Evolutionary conservation across 1,140 invertebrate species (phyloP), one percentile per base, ranked within the genome.

Genomic region (Teleogryllus occipitalis): DNA sequence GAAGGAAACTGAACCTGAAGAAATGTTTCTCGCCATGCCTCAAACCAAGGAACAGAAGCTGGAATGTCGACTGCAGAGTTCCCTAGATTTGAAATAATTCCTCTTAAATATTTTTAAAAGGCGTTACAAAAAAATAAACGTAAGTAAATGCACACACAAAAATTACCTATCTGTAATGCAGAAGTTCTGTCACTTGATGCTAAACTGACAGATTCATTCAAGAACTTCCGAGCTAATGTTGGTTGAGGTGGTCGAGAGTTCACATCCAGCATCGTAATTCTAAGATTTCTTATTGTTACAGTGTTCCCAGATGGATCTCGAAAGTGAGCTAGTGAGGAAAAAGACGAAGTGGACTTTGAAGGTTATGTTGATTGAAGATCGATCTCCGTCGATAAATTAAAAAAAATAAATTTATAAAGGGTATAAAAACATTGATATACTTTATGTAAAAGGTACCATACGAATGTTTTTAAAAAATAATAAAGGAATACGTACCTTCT

Each of bases 21-120:
- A 87, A 98, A 98, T 47, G 92, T 94, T 83, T 97, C 95, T 84
- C 96, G 90, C 95, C 96, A 99, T n/a, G 92, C 89, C 85, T 98
- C 96, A 88, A 95, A 98, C 97, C 97, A 99, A n/a, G 96, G 94
- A 48, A 95, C 93, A 7, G 91, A 88, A 39, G 90, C 89, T 82
- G 94, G 94, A 79, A 95, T 87, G 82, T 93, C 89, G 74, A 93
- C 84, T 47, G n/a, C 80, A 77, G 75, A n/a, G 47, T 80, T 79
- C 75, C 81, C 82, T 82, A 80, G 21, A 78, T n/a, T n/a, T n/a
- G n/a, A n/a, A n/a, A n/a, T n/a, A n/a, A n/a, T n/a, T n/a, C n/a
- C 22, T 47, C 7, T 18, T 6, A 47, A 76, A 47, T 47, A 76
- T 76, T n/a, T 12, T 54, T 48, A 8, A 77, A 18, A 18, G 48